Evolutionary conservation across 2,888 invertebrate species (phyloP), one percentile per base, ranked within the genome.

Genomic region (Linnaemya vulpina): DNA sequence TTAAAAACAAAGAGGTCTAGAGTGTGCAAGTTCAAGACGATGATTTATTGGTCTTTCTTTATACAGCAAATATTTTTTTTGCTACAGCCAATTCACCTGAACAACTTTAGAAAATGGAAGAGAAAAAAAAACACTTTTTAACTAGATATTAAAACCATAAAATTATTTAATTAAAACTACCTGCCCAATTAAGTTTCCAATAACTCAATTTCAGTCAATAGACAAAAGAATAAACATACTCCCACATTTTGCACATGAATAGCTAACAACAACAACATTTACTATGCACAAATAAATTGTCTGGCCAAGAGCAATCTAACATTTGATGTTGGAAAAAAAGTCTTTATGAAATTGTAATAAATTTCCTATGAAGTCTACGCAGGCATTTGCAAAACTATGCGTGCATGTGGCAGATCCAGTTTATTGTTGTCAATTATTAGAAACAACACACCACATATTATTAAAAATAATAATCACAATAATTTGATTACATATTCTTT

Each of bases 401-500:
- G 11, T 58, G 58, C 9, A 15, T 5, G 30, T 63, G 25, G 8
- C 22, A 43, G 53, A 46, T n/a, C 2, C 63, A 22, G 7, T 43
- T 15, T 17, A 40, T 63, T 68, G 9, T 60, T 58, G 51, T 62
- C 78, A 70, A 70, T 70, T 70, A 78, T 62, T 62, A 38, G n/a
- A 55, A 73, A 74, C 30, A 62, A 62, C 7, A 62, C 46, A 35
- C 2, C 5, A 30, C 30, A 46, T 46, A 46, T 46, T 40, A 20
- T 51, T 17, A 53, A 40, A 13, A 63, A 80, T 73, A 65, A 73
- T 65, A 73, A 53, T 51, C 20, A 70, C 40, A 70, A 63, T 71
- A 53, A 65, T 55, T 63, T 63, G 22, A 53, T 53, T 38, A 60
- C 22, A 62, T 70, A 40, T 62, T 75, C 60, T 63, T 55, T 73